phyloP scores from a whole-genome alignment of 2,888 invertebrate genomes.

The Leucania comma region DNA sequence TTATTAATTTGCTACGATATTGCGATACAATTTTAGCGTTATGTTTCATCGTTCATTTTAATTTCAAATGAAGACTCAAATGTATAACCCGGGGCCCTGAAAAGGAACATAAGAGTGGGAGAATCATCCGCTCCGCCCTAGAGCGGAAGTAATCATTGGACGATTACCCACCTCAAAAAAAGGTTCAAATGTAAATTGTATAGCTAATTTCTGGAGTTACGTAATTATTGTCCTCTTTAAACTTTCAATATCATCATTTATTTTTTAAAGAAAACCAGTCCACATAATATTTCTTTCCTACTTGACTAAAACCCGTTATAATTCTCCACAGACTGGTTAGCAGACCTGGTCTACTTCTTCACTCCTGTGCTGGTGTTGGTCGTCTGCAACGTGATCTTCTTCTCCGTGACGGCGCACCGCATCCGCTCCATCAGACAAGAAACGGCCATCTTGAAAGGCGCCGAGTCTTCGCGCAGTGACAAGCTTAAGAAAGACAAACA shows the following conservation, averaged over 20 bases:
- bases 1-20: too few relatives aligned
- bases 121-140: too few relatives aligned
- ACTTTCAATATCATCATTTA: not conserved
- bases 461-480: slow-evolving; percentile 92
- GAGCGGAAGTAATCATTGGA: too few relatives aligned
- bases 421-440: slow-evolving; percentile 92
- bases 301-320: not conserved
- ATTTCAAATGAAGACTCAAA: not conserved
- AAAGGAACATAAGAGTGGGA: too few relatives aligned
- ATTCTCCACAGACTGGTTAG: slow-evolving; percentile 83
- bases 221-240: not conserved
- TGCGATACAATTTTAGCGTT: not conserved
- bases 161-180: too few relatives aligned
- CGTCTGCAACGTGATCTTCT: slow-evolving; percentile 92
- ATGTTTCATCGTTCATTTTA: not conserved
- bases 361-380: slow-evolving; percentile 92
- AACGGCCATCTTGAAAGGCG: slow-evolving; percentile 92
- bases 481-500: slow-evolving; percentile 91
- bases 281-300: not conserved
- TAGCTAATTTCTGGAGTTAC: not conserved
- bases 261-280: not conserved
- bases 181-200: not conserved
- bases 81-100: not conserved
- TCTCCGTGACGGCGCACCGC: slow-evolving; percentile 92
- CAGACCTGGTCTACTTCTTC: slow-evolving; percentile 93